These are phyloP conservation scores for Macquaria australasica DNA, from an alignment of 2,113 vertebrate species.

Conservation along the genomic window DNA sequence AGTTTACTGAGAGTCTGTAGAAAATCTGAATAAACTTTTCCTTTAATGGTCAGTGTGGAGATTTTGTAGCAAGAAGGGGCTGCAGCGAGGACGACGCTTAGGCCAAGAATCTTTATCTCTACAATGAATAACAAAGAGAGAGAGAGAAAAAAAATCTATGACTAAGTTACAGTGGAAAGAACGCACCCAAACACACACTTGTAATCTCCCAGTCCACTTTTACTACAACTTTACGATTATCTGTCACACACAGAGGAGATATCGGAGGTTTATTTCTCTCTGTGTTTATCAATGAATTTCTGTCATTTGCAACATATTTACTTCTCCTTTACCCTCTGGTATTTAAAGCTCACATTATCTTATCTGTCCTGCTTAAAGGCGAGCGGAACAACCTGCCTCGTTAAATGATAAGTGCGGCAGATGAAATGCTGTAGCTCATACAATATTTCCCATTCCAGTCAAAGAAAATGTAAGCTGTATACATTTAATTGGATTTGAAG, in stretches of 20 bases:
- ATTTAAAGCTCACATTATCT: not conserved
- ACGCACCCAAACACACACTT: not conserved
- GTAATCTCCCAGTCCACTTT: not conserved
- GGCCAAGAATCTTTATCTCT: not conserved
- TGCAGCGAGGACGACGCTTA: not conserved
- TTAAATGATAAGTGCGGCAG: not conserved
- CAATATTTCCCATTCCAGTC: too few species aligned
- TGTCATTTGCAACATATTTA: not conserved
- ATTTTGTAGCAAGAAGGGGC: not conserved
- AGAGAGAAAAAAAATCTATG: not conserved
- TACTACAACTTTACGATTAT: not conserved
- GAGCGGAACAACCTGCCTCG: not conserved
- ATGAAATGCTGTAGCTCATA: not conserved
- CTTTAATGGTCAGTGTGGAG: constrained; percentile 9
- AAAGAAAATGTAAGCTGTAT: not conserved
- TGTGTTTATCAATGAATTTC: constrained; percentile 16
- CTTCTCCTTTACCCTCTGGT: not conserved
- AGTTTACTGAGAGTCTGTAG: not conserved
- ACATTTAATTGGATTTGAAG: not conserved
- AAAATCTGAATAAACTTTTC: not conserved
- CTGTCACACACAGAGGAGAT: not conserved
- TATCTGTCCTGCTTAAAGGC: not conserved
- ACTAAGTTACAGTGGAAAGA: not conserved
- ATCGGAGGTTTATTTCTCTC: not conserved
- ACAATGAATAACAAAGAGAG: not conserved